A percentile compares a stretch with the other conserved stretches of the same genome.
Conservation (phyloP, 2,888 invertebrate species). For the Brachyptera putata region DNA sequence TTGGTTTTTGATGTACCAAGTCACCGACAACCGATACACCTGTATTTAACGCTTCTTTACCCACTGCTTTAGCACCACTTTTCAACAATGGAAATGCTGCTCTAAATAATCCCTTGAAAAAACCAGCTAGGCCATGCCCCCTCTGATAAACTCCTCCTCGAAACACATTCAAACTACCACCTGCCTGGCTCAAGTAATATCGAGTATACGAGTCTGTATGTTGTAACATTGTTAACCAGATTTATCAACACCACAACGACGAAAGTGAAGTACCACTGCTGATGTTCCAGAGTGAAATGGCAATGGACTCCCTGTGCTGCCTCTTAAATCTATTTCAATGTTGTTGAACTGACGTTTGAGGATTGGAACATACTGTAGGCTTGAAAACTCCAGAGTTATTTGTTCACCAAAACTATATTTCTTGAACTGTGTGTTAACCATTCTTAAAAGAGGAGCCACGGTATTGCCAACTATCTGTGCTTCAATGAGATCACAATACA, state of each 20-base stretch:
- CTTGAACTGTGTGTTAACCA: constrained; percentile 32
- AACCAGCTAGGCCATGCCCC: no score
- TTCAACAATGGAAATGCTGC: no score
- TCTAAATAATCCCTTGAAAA: no score
- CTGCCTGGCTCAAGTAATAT: no score
- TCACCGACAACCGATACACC: neutral
- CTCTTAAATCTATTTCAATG: no score
- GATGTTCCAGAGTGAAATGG: neutral
- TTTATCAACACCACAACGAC: no score
- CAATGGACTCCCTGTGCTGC: no score
- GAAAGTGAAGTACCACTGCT: neutral
- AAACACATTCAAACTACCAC: no score
- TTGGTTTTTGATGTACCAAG: neutral
- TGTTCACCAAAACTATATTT: neutral
- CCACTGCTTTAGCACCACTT: neutral
- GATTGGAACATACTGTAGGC: neutral
- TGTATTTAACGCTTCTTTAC: neutral
- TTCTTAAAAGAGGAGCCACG: constrained; percentile 35
- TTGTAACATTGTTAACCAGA: no score
- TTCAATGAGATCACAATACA: constrained; percentile 34
- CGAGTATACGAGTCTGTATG: no score
- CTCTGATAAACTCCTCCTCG: no score
- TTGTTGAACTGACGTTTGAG: no score
- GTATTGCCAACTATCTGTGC: constrained; percentile 34
- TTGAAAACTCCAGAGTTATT: neutral